Percentiles rank a stretch among this genome's conserved stretches.
Evolutionary conservation across 2,888 invertebrate species (phyloP).

Genomic region (Orchestes rusci): DNA sequence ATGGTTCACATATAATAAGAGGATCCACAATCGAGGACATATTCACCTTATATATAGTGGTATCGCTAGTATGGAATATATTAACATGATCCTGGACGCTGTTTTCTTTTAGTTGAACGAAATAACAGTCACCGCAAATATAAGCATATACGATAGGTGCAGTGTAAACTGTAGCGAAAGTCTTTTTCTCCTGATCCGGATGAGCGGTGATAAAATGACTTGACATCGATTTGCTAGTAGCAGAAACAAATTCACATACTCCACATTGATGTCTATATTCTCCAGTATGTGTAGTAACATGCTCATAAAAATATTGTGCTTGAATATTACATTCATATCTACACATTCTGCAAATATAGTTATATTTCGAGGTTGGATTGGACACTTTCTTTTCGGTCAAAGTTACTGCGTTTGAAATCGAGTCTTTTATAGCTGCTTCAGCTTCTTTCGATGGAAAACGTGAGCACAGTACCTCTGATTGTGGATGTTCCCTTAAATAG

Average conservation of each 20-base stretch:
- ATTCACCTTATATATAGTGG: conserved; percentile 42
- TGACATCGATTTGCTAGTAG: conserved; percentile 33
- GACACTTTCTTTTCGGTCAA: conserved; percentile 23
- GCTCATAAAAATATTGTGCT: conserved; percentile 56
- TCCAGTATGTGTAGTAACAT: conserved; percentile 69
- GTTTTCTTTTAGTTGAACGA: conserved; percentile 56
- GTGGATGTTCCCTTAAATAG: conserved; percentile 57
- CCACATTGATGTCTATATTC: conserved; percentile 65
- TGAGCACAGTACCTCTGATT: conserved; percentile 58
- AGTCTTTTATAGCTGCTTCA: conserved; percentile 49
- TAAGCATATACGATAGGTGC: conserved; percentile 39
- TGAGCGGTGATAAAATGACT: conserved; percentile 32
- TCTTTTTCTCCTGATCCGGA: conserved; percentile 23
- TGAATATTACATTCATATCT: conserved; percentile 24
- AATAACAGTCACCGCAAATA: conserved; percentile 67
- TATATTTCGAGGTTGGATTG: conserved; percentile 15
- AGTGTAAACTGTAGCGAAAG: conserved; percentile 18
- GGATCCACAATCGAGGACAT: conserved; percentile 32
- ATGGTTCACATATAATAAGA: neutral
- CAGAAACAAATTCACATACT: conserved; percentile 45
- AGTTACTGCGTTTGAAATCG: conserved; percentile 28
- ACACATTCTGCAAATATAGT: conserved; percentile 41
- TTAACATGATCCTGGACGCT: conserved; percentile 59
- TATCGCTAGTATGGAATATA: conserved; percentile 48
- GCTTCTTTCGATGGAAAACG: conserved; percentile 51